Percentiles rank a stretch among this genome's conserved stretches.
Conservation (phyloP, 2,113 vertebrate genomes). For the Hypomesus transpacificus region DNA sequence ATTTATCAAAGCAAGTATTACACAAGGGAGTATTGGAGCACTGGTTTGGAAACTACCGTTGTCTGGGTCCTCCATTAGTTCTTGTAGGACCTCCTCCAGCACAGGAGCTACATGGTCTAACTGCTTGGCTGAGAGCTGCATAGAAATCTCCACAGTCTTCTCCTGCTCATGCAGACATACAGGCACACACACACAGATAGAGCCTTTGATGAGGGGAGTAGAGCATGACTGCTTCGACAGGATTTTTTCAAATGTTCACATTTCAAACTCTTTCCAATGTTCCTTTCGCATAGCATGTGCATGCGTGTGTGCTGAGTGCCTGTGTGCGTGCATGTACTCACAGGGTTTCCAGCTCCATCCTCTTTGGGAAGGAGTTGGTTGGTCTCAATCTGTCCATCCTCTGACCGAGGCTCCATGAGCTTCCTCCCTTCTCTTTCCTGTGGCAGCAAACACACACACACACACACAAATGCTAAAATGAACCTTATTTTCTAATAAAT, state of each 20-base stretch:
- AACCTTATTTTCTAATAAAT: neutral
- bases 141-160: constrained; percentile 52
- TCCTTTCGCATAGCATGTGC: neutral
- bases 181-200: constrained; percentile 6
- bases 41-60: constrained; percentile 41
- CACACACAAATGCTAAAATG: neutral
- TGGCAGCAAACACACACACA: constrained; percentile 2
- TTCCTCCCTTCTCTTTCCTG: constrained; percentile 67
- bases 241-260: neutral
- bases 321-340: constrained; percentile 40
- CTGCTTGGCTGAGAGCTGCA: constrained; percentile 59
- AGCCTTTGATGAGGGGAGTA: neutral
- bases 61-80: constrained; percentile 49
- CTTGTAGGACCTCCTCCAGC: constrained; percentile 59
- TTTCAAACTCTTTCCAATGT: neutral
- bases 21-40: too few species aligned
- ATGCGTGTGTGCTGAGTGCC: neutral
- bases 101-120: constrained; percentile 52
- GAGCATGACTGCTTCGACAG: neutral
- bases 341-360: constrained; percentile 32
- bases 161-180: constrained; percentile 43
- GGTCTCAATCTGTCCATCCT: constrained; percentile 53
- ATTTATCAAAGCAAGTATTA: too few species aligned
- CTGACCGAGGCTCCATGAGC: constrained; percentile 55
- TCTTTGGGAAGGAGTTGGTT: constrained; percentile 37